Percentiles rank a stretch among this genome's conserved stretches.
Conservation (phyloP, 2,888 invertebrate genomes). For the Chromoteleia sp. region DNA sequence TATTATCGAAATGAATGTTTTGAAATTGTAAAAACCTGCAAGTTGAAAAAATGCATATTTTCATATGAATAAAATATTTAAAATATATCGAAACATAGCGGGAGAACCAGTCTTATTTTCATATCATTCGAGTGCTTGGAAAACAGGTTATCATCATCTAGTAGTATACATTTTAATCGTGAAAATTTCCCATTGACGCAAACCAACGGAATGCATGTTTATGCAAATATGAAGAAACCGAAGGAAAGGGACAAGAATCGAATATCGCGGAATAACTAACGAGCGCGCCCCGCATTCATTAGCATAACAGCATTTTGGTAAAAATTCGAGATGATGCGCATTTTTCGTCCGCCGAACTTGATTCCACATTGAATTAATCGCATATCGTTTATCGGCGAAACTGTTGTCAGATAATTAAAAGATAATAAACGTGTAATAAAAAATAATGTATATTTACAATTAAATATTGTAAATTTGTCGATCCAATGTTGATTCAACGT, state of each 20-base stretch:
- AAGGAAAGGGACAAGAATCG: slow-evolving; percentile 10
- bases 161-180: slow-evolving; percentile 45
- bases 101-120: slow-evolving; percentile 43
- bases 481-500: no score
- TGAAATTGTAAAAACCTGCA: neutral
- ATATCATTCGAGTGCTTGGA: slow-evolving; percentile 5
- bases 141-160: slow-evolving; percentile 59
- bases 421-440: no score
- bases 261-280: slow-evolving; percentile 15
- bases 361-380: no score
- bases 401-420: no score
- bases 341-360: neutral
- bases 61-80: neutral
- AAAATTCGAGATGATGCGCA: slow-evolving; percentile 16
- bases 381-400: no score
- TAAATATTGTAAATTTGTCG: no score
- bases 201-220: slow-evolving; percentile 36
- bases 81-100: slow-evolving; percentile 1
- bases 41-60: slow-evolving; percentile 3
- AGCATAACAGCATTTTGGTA: slow-evolving; percentile 37
- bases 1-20: no score
- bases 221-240: slow-evolving; percentile 17
- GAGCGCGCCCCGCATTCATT: slow-evolving; percentile 11
- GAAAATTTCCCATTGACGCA: slow-evolving; percentile 62
- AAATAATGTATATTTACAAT: no score